These are phyloP conservation scores for Larimichthys polyactis DNA, from an alignment of 2,113 vertebrate species.

Conservation along the genomic window DNA sequence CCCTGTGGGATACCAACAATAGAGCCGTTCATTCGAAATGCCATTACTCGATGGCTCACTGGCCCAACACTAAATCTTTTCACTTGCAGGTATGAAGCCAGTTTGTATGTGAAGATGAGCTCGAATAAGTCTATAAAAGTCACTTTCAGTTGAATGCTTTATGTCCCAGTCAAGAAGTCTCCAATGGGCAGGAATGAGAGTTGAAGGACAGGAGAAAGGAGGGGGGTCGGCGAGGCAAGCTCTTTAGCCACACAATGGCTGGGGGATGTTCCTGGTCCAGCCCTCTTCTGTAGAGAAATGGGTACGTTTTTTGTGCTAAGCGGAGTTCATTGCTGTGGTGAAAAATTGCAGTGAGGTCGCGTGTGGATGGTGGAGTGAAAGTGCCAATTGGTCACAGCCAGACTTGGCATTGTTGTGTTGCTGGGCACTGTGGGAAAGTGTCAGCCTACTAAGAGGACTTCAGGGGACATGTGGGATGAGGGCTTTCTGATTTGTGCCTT, in stretches of 20 bases:
- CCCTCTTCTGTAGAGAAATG: slow-evolving; percentile 83
- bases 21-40: slow-evolving; percentile 84
- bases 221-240: slow-evolving; percentile 80
- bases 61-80: slow-evolving; percentile 90
- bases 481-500: slow-evolving; percentile 86
- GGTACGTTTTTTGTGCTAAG: slow-evolving; percentile 69
- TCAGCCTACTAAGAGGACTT: slow-evolving; percentile 86
- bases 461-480: slow-evolving; percentile 84
- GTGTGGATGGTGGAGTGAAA: slow-evolving; percentile 97
- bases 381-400: slow-evolving; percentile 93
- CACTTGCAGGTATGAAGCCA: slow-evolving; percentile 90
- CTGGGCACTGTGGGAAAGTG: slow-evolving; percentile 88
- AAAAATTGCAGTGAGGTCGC: slow-evolving; percentile 97
- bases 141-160: slow-evolving; percentile 95
- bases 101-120: slow-evolving; percentile 97
- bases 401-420: slow-evolving; percentile 89
- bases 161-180: slow-evolving; percentile 91
- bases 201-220: slow-evolving; percentile 90
- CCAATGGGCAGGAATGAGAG: slow-evolving; percentile 88
- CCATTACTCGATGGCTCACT: slow-evolving; percentile 83
- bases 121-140: slow-evolving; percentile 99
- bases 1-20: slow-evolving; percentile 76
- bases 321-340: slow-evolving; percentile 94
- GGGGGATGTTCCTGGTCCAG: slow-evolving; percentile 81
- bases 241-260: slow-evolving; percentile 80